Percentiles rank a stretch among this genome's conserved stretches.
These are phyloP conservation scores for Vulpes ferrilata DNA, from an alignment of 2,113 vertebrate genomes.

Conservation along the genomic window DNA sequence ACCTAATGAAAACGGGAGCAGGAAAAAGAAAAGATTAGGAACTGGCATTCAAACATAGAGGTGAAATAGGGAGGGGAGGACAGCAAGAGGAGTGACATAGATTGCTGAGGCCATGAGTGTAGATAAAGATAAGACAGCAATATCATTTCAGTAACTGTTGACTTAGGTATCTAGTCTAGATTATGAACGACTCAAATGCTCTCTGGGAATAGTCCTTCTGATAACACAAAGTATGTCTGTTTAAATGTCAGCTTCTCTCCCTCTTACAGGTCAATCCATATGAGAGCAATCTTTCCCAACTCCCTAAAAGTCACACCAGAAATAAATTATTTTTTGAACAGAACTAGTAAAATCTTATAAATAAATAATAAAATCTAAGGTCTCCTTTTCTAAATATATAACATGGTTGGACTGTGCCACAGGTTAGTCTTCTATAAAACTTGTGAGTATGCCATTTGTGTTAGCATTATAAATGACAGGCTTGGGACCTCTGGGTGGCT, in stretches of 20 bases:
- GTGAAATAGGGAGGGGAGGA: background rate
- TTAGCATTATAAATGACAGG: slow-evolving; percentile 49
- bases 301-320: slow-evolving; percentile 4
- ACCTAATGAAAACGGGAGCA: background rate
- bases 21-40: background rate
- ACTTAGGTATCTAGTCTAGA: slow-evolving; percentile 12
- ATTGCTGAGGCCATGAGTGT: background rate
- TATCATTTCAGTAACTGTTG: slow-evolving; percentile 49
- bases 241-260: slow-evolving; percentile 7
- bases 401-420: background rate
- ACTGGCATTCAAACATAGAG: background rate
- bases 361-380: background rate
- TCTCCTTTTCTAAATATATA: slow-evolving; percentile 32
- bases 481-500: too few species aligned
- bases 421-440: background rate
- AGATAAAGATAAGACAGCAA: slow-evolving; percentile 22
- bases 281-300: slow-evolving; percentile 41
- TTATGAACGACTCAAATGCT: background rate
- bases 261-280: slow-evolving; percentile 27
- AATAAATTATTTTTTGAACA: slow-evolving; percentile 16
- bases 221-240: slow-evolving; percentile 1
- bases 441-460: background rate
- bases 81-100: background rate
- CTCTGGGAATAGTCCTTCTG: background rate
- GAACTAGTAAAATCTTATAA: background rate